A percentile compares a stretch with the other conserved stretches of the same genome.
These are phyloP conservation scores for Stenoptilia bipunctidactyla DNA, from an alignment of 2,888 invertebrate genomes.

Conservation along the genomic window DNA sequence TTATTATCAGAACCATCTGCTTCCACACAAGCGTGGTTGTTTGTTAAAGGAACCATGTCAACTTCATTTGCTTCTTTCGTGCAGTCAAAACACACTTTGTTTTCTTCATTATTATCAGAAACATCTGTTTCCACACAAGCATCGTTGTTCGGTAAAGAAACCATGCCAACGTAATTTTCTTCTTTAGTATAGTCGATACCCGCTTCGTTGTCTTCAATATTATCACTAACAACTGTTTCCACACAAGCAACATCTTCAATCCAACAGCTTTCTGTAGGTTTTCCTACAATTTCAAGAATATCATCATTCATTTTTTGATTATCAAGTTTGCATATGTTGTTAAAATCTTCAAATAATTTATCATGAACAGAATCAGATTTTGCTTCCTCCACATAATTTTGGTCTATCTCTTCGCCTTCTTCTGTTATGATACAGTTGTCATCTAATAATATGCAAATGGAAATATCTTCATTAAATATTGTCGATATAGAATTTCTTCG, in stretches of 20 bases:
- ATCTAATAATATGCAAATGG: conserved; percentile 55
- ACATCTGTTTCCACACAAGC: too few relatives aligned
- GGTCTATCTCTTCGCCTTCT: conserved; percentile 34
- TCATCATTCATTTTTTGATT: conserved; percentile 26
- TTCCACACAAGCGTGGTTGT: conserved; percentile 58
- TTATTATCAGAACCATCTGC: conserved; percentile 57
- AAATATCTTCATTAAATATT: conserved; percentile 45
- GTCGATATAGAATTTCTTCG: conserved; percentile 54
- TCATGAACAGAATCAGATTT: too few relatives aligned
- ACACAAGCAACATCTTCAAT: conserved; percentile 56
- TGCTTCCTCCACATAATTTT: too few relatives aligned
- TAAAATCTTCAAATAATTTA: background rate
- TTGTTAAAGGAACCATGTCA: too few relatives aligned
- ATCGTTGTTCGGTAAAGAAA: too few relatives aligned
- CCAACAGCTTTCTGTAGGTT: too few relatives aligned
- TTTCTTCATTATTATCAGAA: too few relatives aligned
- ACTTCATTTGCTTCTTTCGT: too few relatives aligned
- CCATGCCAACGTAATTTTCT: background rate
- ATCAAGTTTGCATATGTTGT: conserved; percentile 5
- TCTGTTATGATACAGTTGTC: conserved; percentile 47
- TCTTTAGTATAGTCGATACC: conserved; percentile 14
- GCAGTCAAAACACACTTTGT: too few relatives aligned
- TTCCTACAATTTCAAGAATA: too few relatives aligned
- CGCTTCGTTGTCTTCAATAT: conserved; percentile 45
- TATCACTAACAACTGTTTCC: conserved; percentile 58